These are phyloP conservation scores for Rousettus madagascariensis DNA, from an alignment of 2,797 vertebrate genomes.

Conservation along the genomic window DNA sequence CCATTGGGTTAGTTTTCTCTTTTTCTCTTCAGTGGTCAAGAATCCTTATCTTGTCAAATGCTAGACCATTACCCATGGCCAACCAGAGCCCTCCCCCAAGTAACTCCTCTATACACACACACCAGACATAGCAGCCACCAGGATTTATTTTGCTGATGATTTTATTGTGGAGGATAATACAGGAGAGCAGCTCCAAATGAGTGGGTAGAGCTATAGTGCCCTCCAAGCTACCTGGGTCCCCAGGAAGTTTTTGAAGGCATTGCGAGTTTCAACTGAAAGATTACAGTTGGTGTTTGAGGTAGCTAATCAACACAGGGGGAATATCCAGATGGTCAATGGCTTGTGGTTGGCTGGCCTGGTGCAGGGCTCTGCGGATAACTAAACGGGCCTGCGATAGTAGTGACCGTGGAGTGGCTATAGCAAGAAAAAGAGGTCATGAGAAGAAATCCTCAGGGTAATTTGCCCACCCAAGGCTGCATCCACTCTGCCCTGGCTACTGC, in stretches of 20 bases:
- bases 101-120: not conserved
- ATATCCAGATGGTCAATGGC: conserved; percentile 87
- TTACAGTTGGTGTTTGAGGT: conserved; percentile 87
- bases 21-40: not conserved
- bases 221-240: conserved; percentile 27
- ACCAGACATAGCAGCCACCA: conserved; percentile 10
- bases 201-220: not conserved
- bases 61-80: not conserved
- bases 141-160: conserved; percentile 21
- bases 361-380: conserved; percentile 86
- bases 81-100: not conserved
- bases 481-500: not conserved
- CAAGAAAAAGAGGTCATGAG: conserved; percentile 49
- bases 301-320: conserved; percentile 87
- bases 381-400: conserved; percentile 92
- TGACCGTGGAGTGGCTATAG: conserved; percentile 89
- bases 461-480: not conserved
- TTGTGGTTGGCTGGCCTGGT: conserved; percentile 79
- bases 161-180: conserved; percentile 57
- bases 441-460: not conserved
- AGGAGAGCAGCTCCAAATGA: not conserved
- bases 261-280: not conserved
- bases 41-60: not conserved
- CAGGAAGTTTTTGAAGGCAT: conserved; percentile 14
- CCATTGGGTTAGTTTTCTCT: not conserved